Base-by-base conservation (phyloP, 2,888 invertebrate genomes). In the Icerya purchasi region DNA sequence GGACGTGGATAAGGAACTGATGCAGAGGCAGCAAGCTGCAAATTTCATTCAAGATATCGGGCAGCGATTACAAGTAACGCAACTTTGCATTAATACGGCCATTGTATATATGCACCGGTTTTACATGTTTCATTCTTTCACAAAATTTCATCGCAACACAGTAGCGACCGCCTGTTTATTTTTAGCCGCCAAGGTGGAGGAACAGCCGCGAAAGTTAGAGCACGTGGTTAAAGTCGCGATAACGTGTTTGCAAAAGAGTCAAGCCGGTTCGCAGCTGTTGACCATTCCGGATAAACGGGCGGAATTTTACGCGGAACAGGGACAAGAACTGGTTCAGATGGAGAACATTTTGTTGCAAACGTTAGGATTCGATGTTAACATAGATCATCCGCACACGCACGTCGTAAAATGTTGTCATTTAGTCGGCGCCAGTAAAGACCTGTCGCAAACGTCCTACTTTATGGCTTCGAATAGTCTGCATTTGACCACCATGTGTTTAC, bases 61-160 rank as follows among this genome's bases (percentile, higher is more conserved):
- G 68, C 94, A 96, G 75, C 80, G 88, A 70, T 81, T 97, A 68
- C 86, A 87, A 79, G 85, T 85, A 68, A 88, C 91, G 55, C 96
- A 96, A 75, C 75, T 96, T 75, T 96, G 96, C 72, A 96, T 96
- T 73, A 97, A 96, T 75, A 96, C 96, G 63, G 97, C 96, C 36
- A 96, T 96, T 69, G 96, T 97, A 60, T 97, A 97, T 70, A 94
- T 97, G 94, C 97, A 98, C 75, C 81, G 97, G 60, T 98, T 97
- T 76, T 98, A 94, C 75, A 92, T 96, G 75, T 94, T 91, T 76
- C 96, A 97, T 72, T 92, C 96, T n/a, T 91, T 98, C 75, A 83
- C 88, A 57, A 86, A 87, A 71, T 97, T 96, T 73, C 90, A 92
- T 74, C 82, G 93, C 71, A 88, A 92, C 73, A 83, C 88, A 59